Conservation (phyloP, 2,797 vertebrate genomes). For the Moxostoma hubbsi region DNA sequence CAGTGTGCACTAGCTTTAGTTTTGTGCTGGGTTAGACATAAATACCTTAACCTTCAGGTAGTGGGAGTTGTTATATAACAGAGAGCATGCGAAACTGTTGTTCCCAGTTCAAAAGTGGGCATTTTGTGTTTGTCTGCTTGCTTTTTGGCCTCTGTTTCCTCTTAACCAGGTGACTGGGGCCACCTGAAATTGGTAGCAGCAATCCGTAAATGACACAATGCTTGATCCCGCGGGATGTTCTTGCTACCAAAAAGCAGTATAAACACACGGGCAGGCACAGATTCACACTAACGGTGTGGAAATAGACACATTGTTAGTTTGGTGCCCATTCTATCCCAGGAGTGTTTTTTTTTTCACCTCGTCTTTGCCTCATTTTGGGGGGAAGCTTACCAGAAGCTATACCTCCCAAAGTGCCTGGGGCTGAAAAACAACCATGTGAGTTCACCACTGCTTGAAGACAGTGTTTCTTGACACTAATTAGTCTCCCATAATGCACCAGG, state of each 20-base stretch:
- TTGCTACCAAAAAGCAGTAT: conserved; percentile 45
- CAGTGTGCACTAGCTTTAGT: too few species aligned
- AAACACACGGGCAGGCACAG: conserved; percentile 45
- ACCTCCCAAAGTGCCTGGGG: conserved; percentile 74
- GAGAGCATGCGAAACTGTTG: background rate
- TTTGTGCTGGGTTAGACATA: too few species aligned
- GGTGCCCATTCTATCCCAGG: conserved; percentile 65
- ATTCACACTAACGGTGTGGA: conserved; percentile 43
- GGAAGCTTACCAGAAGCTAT: conserved; percentile 74
- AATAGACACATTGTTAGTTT: conserved; percentile 64
- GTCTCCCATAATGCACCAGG: conserved; percentile 75
- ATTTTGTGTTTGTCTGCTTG: conserved; percentile 1
- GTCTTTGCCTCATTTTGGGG: conserved; percentile 64
- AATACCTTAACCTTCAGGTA: background rate
- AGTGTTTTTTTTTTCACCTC: conserved; percentile 57
- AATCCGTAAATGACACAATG: conserved; percentile 42
- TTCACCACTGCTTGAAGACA: conserved; percentile 77
- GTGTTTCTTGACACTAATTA: conserved; percentile 76
- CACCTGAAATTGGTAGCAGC: conserved; percentile 43
- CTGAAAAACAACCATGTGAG: conserved; percentile 74
- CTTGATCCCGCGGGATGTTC: conserved; percentile 46
- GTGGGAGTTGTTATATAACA: background rate
- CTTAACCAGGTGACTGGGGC: conserved; percentile 30
- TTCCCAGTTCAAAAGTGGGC: background rate
- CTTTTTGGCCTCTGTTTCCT: conserved; percentile 15